Base-by-base conservation (phyloP, 2,888 invertebrate species). In the Phengaris alcon region DNA sequence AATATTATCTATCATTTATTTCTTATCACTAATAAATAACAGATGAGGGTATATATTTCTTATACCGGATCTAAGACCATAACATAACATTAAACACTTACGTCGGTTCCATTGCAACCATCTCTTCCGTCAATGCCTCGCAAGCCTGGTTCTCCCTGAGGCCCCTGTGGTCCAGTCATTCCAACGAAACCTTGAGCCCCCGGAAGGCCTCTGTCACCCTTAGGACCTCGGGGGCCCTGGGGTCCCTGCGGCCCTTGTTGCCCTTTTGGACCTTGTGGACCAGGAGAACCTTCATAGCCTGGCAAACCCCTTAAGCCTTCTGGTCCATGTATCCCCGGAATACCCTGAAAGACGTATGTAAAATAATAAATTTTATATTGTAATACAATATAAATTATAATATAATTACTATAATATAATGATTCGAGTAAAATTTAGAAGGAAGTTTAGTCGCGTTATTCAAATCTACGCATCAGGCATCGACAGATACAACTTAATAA, bases 71-170 rank as follows among this genome's bases (percentile, higher is more conserved):
- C 22, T 22, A 22, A 22, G 22, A 22, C 22, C 22, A 22, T 22
- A 22, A 22, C 51, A 44, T 57, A 6, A 48, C 44, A 9, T 8
- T 22, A 22, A 57, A 15, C 44, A 93, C 95, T 94, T 94, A 97
- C 98, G 88, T 98, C 98, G 75, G 98, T 97, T 84, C 99, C 99
- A 84, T 99, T 99, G 86, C 99, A 99, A 10, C 99, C 99, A 86
- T 99, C 98, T 82, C 96, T 93, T 74, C 99, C 99, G 64, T 97
- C 96, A 68, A 95, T 91, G 81, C 98, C 98, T n/a, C 97, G 94
- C 0, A 94, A 84, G 74, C 98, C 97, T 0, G 94, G 82, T 76
- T 94, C 94, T 54, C 97, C 97, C 84, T 94, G 95, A 77, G 94
- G 85, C 77, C 97, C 97, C 35, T 96, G 96, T 78, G 84, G 84